phyloP scores from a whole-genome alignment of 37 sponge, comb jelly and placozoan species.

The Chondrosia reniformis region DNA sequence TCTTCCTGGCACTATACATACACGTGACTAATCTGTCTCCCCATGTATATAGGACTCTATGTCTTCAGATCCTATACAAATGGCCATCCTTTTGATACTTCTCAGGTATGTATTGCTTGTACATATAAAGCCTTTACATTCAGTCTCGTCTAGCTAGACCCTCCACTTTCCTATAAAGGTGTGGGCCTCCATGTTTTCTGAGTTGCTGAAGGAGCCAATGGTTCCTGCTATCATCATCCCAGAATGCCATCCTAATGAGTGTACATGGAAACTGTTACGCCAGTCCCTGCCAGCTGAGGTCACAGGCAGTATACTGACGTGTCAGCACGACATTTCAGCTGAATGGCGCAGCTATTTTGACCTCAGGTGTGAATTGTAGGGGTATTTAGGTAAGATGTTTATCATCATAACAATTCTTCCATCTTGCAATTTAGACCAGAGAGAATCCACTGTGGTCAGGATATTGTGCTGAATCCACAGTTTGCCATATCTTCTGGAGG shows the following conservation, averaged over 20 bases:
- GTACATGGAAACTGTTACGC: slow-evolving; percentile 65
- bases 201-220: slow-evolving; percentile 40
- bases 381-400: neutral
- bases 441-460: slow-evolving; percentile 50
- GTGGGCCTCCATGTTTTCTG: slow-evolving; percentile 52
- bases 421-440: slow-evolving; percentile 73
- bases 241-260: slow-evolving; percentile 52
- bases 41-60: slow-evolving; percentile 46
- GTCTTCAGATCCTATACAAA: slow-evolving; percentile 75
- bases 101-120: slow-evolving; percentile 41
- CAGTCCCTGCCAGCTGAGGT: slow-evolving; percentile 55
- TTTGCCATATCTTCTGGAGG: slow-evolving; percentile 29
- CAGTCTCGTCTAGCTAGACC: neutral
- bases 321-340: slow-evolving; percentile 64
- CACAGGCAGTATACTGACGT: slow-evolving; percentile 75
- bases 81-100: slow-evolving; percentile 88
- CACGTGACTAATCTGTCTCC: neutral
- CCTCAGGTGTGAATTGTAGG: slow-evolving; percentile 39
- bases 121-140: neutral
- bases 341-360: slow-evolving; percentile 83
- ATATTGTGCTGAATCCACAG: slow-evolving; percentile 64
- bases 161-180: slow-evolving; percentile 24
- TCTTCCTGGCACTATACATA: too few species aligned
- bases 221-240: slow-evolving; percentile 75
- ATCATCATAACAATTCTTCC: too few species aligned